Percentiles rank a stretch among this genome's conserved stretches.
phyloP scores from a whole-genome alignment of 2,113 vertebrate genomes.

The Petrocephalus microphthalmus region DNA sequence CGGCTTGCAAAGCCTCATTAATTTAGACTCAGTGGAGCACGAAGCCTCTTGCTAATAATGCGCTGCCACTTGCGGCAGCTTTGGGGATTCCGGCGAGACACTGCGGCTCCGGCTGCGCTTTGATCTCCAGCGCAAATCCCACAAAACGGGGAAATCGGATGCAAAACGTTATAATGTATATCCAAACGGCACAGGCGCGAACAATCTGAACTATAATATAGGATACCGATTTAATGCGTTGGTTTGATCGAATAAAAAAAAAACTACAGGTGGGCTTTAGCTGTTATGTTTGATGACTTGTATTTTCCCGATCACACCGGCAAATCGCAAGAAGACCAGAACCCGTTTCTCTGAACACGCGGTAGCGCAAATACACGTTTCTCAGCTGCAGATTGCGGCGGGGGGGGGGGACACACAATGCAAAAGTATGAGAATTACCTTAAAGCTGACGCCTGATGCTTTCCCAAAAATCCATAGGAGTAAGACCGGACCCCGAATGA shows the following conservation, averaged over 20 bases:
- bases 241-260: not conserved
- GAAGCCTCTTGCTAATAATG: constrained; percentile 27
- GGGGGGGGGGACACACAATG: not conserved
- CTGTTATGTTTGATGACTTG: not conserved
- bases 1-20: constrained; percentile 23
- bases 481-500: constrained; percentile 31
- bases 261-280: not conserved
- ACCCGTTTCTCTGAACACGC: not conserved
- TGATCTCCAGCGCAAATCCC: constrained; percentile 29
- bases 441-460: constrained; percentile 30
- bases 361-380: not conserved
- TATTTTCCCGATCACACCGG: not conserved
- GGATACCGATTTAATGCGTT: not conserved
- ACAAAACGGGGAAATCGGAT: not conserved
- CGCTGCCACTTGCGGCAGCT: constrained; percentile 27
- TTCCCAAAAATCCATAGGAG: constrained; percentile 27
- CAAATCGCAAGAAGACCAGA: not conserved
- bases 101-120: constrained; percentile 37
- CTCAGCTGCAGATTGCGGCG: not conserved
- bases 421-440: constrained; percentile 37
- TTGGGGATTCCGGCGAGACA: constrained; percentile 26
- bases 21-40: constrained; percentile 28
- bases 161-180: not conserved
- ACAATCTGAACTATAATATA: not conserved
- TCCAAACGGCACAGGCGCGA: not conserved